Percentiles rank a stretch among this genome's conserved stretches.
phyloP scores from a whole-genome alignment of 2,113 vertebrate genomes.

The Cygnus atratus region DNA sequence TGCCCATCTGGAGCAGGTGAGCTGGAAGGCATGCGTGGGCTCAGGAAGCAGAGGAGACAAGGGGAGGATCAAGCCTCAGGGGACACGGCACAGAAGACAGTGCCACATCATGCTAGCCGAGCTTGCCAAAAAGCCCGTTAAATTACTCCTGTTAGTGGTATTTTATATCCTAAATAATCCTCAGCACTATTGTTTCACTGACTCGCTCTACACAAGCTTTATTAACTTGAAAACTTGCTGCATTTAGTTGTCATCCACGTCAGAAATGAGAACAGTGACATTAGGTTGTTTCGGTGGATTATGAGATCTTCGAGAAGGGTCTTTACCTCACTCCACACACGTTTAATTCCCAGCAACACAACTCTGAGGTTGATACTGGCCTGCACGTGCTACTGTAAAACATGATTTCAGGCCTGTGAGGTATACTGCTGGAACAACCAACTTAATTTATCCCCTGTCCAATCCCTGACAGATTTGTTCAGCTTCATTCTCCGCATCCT shows the following conservation, averaged over 20 bases:
- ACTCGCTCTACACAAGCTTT: not conserved
- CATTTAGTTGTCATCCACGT: accelerated
- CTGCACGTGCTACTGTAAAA: not conserved
- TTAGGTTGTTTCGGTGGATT: not conserved
- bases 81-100: slow-evolving; percentile 50
- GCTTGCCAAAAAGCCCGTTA: slow-evolving; percentile 59
- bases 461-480: not conserved
- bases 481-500: not conserved
- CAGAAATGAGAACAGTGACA: not conserved
- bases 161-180: not conserved
- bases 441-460: not conserved
- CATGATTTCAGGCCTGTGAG: not conserved
- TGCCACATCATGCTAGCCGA: slow-evolving; percentile 29
- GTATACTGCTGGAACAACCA: not conserved
- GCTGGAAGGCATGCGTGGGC: slow-evolving; percentile 70
- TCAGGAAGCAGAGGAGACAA: slow-evolving; percentile 13
- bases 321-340: not conserved
- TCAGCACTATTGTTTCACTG: not conserved
- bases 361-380: not conserved
- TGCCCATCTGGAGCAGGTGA: slow-evolving; percentile 85
- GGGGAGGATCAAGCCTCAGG: slow-evolving; percentile 48
- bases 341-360: not conserved
- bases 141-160: slow-evolving; percentile 59
- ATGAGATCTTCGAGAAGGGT: not conserved
- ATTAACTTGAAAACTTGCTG: not conserved